Evolutionary conservation across 2,888 invertebrate genomes (phyloP), one percentile per base, ranked within the genome.

Genomic region (Urechis unicinctus): DNA sequence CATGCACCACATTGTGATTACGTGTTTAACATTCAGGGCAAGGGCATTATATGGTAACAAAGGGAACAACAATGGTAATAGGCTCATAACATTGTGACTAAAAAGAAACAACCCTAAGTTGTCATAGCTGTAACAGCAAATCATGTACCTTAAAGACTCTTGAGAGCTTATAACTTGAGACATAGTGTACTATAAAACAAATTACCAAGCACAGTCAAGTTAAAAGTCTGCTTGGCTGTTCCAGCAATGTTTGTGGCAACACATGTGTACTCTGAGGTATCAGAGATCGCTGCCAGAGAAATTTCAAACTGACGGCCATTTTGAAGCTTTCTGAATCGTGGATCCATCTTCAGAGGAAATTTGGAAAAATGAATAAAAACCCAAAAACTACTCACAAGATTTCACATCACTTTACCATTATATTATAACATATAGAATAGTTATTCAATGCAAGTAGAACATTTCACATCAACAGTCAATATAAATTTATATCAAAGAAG

Each of bases 231-330:
- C 28, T 68, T 67, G 6, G 80, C 70, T 21, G 67, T 66, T 6
- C 81, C 81, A 13, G 80, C 80, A 50, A 78, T 77, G 63, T 81
- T 82, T 13, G 68, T 65, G 3, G 81, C 82, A 13, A 74, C 66
- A 66, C 81, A 81, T 21, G 72, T 72, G 62, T 80, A 82, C 3
- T 60, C 43, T 2, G 68, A 71, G 2, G 67, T 63, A 61, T 76
- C 72, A 1, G 60, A 47, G 13, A 69, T 64, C 41, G 62, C 49
- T 1, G 68, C 67, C 2, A 59, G 47, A 13, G 61, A 52, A 42
- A 76, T 68, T n/a, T 66, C 54, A 36, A 76, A 64, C 43, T 67
- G 66, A 21, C 66, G 61, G 1, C 75, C 74, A 30, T 66, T 62
- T 43, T 56, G 50, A 25, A 60, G 50, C 31, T 63, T 17, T 17